Base-by-base conservation (phyloP, 1,140 invertebrate species). In the Drosophila melanica region DNA sequence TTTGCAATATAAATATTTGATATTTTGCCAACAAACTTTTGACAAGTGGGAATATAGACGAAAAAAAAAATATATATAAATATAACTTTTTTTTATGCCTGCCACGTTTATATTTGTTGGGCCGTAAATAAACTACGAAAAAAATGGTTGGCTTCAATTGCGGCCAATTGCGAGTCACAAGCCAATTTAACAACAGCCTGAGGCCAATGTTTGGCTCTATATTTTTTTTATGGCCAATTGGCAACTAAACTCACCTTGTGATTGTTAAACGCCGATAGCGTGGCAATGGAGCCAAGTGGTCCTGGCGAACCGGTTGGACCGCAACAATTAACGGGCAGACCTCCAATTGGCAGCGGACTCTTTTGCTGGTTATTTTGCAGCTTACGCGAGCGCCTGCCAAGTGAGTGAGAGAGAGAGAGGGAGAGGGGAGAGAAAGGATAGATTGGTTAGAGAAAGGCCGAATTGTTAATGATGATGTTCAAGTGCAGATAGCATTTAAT, bases 261-360 rank as follows among this genome's bases (percentile, higher is more conserved):
- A 77, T 95, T 94, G 90, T 96, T 96, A 92, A 96, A 97, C 59
- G 96, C 96, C 77, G 95, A 95, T 77, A 94, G 92, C 9, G 95
- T 95, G n/a, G 96, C 96, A 85, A 97, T 94, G 8, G 96, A 96
- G n/a, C 96, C 96, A 53, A 97, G 92, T 5, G 96, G 96, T 37
- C 95, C 96, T 33, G 96, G 95, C 87, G 95, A 96, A 42, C 95
- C 95, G 14, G 95, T 95, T 55, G 95, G 95, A 54, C 95, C 94
- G 91, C 96, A 97, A 91, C 96, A 97, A 81, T 95, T 95, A 12
- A 95, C 95, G 7, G 95, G 95, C 42, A 96, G 85, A 60, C 95
- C 95, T 47, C 94, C 93, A 55, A 95, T 95, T 33, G 95, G 95
- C 47, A 96, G 92, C 51, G 95, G 95, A 92, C 94, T 95, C 71